phyloP scores from a whole-genome alignment of 2,888 invertebrate species.

The Caenorhabditis wallacei region DNA sequence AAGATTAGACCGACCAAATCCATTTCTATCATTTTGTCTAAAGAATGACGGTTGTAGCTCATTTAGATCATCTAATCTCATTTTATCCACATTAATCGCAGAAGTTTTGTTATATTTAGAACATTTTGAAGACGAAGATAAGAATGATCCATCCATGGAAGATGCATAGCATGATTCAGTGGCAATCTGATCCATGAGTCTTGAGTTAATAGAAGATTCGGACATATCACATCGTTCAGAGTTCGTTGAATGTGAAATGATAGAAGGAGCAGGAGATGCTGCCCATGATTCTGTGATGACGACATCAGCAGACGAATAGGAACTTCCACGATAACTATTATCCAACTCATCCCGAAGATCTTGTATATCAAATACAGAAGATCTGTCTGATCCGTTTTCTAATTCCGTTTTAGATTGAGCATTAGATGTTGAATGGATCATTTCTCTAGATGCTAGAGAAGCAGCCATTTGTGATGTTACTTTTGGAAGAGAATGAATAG shows the following conservation, averaged over 20 bases:
- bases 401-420: not conserved
- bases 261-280: not conserved
- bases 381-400: too few species aligned
- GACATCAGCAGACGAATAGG: too few species aligned
- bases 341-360: too few species aligned
- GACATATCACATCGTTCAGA: not conserved
- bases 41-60: not conserved
- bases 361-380: too few species aligned
- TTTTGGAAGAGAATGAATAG: conserved; percentile 12
- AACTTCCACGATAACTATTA: too few species aligned
- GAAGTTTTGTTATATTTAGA: not conserved
- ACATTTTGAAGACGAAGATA: not conserved
- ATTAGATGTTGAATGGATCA: not conserved
- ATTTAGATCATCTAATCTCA: not conserved
- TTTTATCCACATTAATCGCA: not conserved
- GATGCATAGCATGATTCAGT: conserved; percentile 20
- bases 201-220: not conserved
- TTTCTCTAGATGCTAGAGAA: not conserved
- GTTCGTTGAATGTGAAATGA: not conserved
- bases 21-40: not conserved
- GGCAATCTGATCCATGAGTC: not conserved
- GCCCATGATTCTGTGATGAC: not conserved
- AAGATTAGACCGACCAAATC: not conserved
- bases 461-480: not conserved
- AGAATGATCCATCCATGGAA: not conserved